These are phyloP conservation scores for Rhea pennata DNA, from an alignment of 2,113 vertebrate species.

Conservation along the genomic window DNA sequence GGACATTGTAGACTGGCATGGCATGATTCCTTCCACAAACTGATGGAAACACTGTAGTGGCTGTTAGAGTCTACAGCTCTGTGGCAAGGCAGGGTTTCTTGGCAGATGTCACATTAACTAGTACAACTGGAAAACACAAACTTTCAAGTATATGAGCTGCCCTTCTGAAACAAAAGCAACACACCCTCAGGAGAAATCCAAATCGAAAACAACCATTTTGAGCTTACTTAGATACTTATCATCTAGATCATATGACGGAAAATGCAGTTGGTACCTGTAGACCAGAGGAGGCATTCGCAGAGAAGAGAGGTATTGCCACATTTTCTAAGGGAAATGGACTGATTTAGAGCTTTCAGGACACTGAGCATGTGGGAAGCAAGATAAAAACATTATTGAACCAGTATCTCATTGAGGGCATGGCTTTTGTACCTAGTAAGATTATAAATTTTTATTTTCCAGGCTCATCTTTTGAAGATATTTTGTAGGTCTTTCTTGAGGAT, in stretches of 20 bases:
- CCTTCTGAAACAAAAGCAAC: background rate
- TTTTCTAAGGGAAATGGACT: background rate
- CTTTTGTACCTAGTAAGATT: background rate
- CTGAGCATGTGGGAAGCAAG: background rate
- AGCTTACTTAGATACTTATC: background rate
- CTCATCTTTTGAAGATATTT: background rate
- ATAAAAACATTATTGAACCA: background rate
- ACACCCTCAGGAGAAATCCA: background rate
- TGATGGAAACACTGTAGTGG: background rate
- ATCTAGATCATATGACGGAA: background rate
- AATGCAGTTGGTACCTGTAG: background rate
- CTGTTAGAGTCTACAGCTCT: background rate
- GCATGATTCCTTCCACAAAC: background rate
- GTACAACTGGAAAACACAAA: background rate
- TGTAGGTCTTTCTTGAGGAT: background rate
- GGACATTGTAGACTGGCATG: background rate
- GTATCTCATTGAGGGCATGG: background rate
- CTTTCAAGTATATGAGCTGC: background rate
- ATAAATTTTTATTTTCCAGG: background rate
- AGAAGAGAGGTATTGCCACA: background rate
- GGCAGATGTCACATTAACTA: no score
- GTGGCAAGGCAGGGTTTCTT: background rate
- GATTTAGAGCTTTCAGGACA: background rate
- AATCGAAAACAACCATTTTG: background rate
- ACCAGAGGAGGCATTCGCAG: background rate